These are phyloP conservation scores for Pterocles gutturalis DNA, from an alignment of 2,113 vertebrate species.

Conservation along the genomic window DNA sequence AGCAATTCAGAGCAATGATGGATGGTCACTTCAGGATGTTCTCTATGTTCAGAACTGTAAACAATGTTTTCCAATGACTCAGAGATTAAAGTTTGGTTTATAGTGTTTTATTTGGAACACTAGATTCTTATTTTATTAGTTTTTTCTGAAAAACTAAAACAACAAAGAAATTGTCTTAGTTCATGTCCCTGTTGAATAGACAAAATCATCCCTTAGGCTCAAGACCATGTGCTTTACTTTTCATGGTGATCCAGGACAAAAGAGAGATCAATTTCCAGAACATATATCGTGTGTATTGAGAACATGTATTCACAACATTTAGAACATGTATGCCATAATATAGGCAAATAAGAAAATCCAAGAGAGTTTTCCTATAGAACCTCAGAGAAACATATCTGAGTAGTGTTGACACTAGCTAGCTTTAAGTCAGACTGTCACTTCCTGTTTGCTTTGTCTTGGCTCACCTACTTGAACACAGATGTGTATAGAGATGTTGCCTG, in stretches of 20 bases:
- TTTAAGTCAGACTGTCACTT: not conserved
- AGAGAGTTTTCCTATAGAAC: not conserved
- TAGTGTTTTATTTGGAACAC: constrained; percentile 21
- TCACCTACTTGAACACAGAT: not conserved
- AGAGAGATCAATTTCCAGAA: not conserved
- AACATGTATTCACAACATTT: not conserved
- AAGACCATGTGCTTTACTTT: not conserved
- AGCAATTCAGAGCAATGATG: not conserved
- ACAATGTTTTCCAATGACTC: constrained; percentile 14
- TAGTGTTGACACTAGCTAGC: not conserved
- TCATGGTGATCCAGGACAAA: not conserved
- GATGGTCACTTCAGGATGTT: constrained; percentile 1
- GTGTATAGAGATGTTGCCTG: not conserved
- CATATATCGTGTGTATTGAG: accelerated
- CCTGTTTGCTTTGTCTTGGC: not conserved
- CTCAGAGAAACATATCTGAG: not conserved
- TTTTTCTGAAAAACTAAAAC: not conserved
- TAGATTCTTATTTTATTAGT: not conserved
- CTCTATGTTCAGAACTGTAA: constrained; percentile 22
- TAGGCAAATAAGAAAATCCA: not conserved
- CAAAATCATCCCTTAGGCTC: not conserved
- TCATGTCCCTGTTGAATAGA: not conserved
- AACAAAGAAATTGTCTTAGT: not conserved
- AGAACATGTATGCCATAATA: not conserved
- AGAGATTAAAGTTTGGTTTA: not conserved